A percentile compares a stretch with the other conserved stretches of the same genome.
phyloP scores from a whole-genome alignment of 2,888 invertebrate species.

The Hyalella azteca region DNA sequence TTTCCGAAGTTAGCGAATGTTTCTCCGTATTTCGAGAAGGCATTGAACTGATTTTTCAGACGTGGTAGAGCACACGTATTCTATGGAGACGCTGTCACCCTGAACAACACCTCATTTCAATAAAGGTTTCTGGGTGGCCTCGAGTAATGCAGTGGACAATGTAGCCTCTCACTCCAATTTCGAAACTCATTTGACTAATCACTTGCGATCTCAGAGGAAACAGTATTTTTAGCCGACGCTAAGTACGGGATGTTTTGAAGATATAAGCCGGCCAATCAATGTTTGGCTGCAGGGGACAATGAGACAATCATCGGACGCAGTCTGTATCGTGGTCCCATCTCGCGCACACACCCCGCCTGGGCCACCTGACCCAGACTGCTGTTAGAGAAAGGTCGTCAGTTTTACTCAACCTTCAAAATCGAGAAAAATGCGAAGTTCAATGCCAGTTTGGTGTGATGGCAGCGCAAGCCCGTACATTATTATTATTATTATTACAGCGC shows the following conservation, averaged over 20 bases:
- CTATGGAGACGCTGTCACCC: too few species aligned
- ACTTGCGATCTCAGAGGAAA: neutral
- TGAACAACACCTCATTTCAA: neutral
- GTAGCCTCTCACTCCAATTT: constrained; percentile 7
- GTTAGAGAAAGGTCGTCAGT: constrained; percentile 9
- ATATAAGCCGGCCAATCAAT: neutral
- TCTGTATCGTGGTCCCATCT: neutral
- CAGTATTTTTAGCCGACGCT: neutral
- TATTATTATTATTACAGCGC: too few species aligned
- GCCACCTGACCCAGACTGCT: neutral
- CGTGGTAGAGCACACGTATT: too few species aligned
- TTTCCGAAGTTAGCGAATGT: too few species aligned
- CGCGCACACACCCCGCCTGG: neutral
- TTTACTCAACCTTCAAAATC: constrained; percentile 13
- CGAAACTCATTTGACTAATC: constrained; percentile 30
- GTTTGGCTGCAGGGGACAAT: constrained; percentile 1
- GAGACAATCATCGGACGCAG: neutral
- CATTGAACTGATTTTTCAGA: too few species aligned
- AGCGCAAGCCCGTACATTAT: too few species aligned
- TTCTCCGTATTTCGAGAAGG: too few species aligned
- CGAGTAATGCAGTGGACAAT: constrained; percentile 2
- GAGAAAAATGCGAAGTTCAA: constrained; percentile 21
- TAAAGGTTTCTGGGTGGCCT: constrained; percentile 19
- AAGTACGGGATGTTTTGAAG: neutral
- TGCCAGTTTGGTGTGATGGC: too few species aligned